Base-by-base conservation (phyloP, 2,888 invertebrate species). In the Nymphalis polychloros region DNA sequence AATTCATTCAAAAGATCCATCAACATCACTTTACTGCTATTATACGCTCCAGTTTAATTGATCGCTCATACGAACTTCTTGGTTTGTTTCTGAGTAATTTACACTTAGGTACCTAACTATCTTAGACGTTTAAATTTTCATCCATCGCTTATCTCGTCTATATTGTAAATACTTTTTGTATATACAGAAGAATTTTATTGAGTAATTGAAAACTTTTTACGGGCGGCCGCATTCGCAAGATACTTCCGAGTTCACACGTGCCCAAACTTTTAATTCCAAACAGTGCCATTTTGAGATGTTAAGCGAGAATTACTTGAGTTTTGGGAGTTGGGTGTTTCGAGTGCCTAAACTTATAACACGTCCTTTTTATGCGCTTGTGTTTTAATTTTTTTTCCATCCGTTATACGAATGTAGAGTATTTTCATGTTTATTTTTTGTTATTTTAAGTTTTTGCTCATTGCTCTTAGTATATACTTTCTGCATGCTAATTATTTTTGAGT, bases 251-350 rank as follows among this genome's bases (percentile, higher is more conserved):
- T 69, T 67, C 70, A 68, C 72, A 72, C 70, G 70, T 72, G 72
- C 68, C 66, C 48, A 47, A 70, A 72, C 72, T 72, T 72, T 68
- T 68, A 68, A 72, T 72, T 67, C 63, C 20, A 23, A 69, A 66
- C 59, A 63, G 23, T 19, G 19, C 41, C 61, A 49, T 70, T 70
- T 70, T 63, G 50, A 72, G 63, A 68, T 64, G 66, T 66, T 66
- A 47, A 68, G 67, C 64, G 59, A 49, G 64, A 61, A 64, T 68
- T 48, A 70, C 49, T 70, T n/a, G 63, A 68, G 63, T 65, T 68
- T 68, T 47, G 48, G 60, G 53, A 63, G 47, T 64, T 60, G 8
- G 53, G n/a, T 48, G n/a, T 53, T 64, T 64, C 47, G 61, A 62
- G 53, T 31, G 62, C 62, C 64, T 69, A 6, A 64, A 53, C 68